Percentiles rank a stretch among this genome's conserved stretches.
Conservation (phyloP, 2,797 vertebrate genomes). For the Dallia pectoralis region DNA sequence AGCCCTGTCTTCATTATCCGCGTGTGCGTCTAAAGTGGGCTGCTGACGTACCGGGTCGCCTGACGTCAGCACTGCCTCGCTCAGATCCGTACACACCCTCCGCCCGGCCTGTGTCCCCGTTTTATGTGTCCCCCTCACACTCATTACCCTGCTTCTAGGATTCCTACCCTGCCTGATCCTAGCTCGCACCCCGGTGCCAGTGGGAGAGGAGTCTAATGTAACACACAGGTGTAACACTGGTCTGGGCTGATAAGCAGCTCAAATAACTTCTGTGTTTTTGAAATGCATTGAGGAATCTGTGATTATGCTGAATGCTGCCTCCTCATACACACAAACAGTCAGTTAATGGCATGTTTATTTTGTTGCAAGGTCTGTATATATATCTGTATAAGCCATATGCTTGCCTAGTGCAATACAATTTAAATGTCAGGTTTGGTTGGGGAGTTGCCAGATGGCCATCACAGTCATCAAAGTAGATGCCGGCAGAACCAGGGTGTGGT, state of each 20-base stretch:
- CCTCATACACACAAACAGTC: neutral
- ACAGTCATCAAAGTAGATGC: too few species aligned
- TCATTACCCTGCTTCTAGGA: conserved; percentile 70
- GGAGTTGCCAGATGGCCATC: too few species aligned
- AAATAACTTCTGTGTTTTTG: conserved; percentile 47
- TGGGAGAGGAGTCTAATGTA: conserved; percentile 59
- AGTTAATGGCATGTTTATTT: neutral
- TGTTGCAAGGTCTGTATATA: too few species aligned
- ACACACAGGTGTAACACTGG: conserved; percentile 66
- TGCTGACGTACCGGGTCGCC: conserved; percentile 62
- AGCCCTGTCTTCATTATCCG: conserved; percentile 57
- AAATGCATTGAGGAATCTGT: conserved; percentile 43
- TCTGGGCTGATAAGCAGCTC: conserved; percentile 47
- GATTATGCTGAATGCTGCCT: neutral
- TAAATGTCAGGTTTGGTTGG: too few species aligned
- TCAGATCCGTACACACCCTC: conserved; percentile 61
- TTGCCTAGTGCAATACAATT: too few species aligned
- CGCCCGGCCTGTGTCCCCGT: conserved; percentile 54
- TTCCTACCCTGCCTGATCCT: conserved; percentile 50
- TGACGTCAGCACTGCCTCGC: conserved; percentile 66
- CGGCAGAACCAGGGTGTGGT: too few species aligned
- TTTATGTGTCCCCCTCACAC: conserved; percentile 44
- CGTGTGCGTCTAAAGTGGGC: conserved; percentile 49
- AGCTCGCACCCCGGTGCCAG: conserved; percentile 56
- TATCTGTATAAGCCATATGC: too few species aligned